A percentile compares a stretch with the other conserved stretches of the same genome.
Evolutionary conservation across 2,888 invertebrate species (phyloP).

Genomic region (Meliscaeva auricollis): DNA sequence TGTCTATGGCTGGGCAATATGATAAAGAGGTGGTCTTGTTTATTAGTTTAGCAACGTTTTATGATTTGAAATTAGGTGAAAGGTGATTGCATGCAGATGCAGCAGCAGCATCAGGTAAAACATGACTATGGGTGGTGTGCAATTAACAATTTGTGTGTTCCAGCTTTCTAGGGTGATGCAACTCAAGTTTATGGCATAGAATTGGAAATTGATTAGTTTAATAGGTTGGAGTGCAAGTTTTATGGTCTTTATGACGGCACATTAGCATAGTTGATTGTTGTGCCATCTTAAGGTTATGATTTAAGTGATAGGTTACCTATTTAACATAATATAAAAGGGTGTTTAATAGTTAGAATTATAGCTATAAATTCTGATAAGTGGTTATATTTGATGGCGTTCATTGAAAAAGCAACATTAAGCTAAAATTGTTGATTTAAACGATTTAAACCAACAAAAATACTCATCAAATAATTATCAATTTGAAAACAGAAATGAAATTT

Average conservation of each 20-base stretch:
- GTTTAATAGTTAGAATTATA: too few species aligned
- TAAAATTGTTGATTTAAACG: too few species aligned
- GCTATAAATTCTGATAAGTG: too few species aligned
- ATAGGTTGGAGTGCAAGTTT: conserved; percentile 12
- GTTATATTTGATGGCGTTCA: too few species aligned
- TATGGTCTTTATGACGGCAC: not conserved
- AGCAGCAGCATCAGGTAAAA: conserved; percentile 47
- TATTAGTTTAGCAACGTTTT: conserved; percentile 59
- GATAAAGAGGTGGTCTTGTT: conserved; percentile 48
- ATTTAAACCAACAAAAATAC: too few species aligned
- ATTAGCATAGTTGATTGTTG: not conserved
- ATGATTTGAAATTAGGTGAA: conserved; percentile 57
- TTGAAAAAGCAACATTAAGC: too few species aligned
- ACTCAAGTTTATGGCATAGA: conserved; percentile 8
- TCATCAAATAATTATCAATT: too few species aligned
- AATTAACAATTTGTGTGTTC: conserved; percentile 37
- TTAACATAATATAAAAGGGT: not conserved
- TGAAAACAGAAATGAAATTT: too few species aligned
- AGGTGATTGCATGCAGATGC: conserved; percentile 47
- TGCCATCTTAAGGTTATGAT: not conserved
- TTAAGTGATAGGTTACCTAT: not conserved
- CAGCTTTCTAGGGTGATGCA: conserved; percentile 13
- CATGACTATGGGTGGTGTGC: conserved; percentile 2
- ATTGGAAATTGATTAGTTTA: conserved; percentile 24
- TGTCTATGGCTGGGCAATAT: conserved; percentile 25